Conservation (phyloP, 23 tunicate genomes). For the Phallusia fumigata region DNA sequence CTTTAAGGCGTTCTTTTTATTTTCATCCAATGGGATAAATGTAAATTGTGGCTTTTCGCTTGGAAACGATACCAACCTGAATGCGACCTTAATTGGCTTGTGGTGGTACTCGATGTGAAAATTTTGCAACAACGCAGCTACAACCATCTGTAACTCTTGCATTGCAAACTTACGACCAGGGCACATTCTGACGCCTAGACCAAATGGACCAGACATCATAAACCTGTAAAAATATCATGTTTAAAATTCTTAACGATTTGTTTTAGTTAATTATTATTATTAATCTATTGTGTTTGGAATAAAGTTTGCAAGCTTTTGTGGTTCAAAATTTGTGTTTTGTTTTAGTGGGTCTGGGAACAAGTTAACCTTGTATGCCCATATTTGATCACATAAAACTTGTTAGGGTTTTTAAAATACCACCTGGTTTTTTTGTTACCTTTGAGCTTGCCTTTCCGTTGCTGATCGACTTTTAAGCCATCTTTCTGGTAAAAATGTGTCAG, state of each 20-base stretch:
- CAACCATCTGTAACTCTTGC: conserved; percentile 44
- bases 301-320: too few relatives aligned
- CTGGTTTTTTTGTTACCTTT: conserved; percentile 14
- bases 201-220: conserved; percentile 60
- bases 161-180: conserved; percentile 56
- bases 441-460: background rate
- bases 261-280: too few relatives aligned
- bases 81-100: conserved; percentile 43
- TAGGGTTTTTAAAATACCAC: too few relatives aligned
- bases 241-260: too few relatives aligned
- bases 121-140: conserved; percentile 13
- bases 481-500: conserved; percentile 39
- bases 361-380: too few relatives aligned
- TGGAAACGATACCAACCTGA: conserved; percentile 43
- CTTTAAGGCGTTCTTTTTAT: background rate
- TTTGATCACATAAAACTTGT: too few relatives aligned
- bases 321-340: too few relatives aligned
- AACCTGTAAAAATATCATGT: conserved; percentile 27
- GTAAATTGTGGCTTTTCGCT: conserved; percentile 56
- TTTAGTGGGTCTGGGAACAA: too few relatives aligned
- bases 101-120: conserved; percentile 57
- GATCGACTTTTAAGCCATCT: conserved; percentile 19
- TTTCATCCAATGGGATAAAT: conserved; percentile 36
- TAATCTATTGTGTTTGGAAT: too few relatives aligned
- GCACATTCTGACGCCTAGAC: conserved; percentile 57